Conservation (phyloP, 1,140 invertebrate genomes). For the Musca vetustissima region DNA sequence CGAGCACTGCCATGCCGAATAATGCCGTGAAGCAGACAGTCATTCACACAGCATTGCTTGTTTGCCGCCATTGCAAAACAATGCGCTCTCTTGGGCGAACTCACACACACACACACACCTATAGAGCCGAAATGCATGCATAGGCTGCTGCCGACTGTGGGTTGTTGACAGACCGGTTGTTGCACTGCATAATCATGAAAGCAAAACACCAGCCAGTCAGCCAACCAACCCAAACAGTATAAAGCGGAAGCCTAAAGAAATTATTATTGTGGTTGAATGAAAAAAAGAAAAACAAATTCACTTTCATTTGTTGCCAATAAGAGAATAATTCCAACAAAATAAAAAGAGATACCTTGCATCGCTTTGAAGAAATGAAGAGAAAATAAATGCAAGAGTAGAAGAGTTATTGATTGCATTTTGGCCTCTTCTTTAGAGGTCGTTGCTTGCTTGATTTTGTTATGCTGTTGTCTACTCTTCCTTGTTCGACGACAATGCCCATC, state of each 20-base stretch:
- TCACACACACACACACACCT: not conserved
- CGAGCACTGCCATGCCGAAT: not conserved
- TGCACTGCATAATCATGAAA: conserved; percentile 10
- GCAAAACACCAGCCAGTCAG: not conserved
- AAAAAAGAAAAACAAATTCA: conserved; percentile 15
- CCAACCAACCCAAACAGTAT: no score
- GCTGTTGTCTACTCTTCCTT: not conserved
- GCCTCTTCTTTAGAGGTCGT: conserved; percentile 28
- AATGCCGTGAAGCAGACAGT: no score
- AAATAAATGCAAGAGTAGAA: not conserved
- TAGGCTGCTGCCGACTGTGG: no score
- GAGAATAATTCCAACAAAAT: not conserved
- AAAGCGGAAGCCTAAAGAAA: no score
- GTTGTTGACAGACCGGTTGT: conserved; percentile 3
- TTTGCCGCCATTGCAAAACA: no score
- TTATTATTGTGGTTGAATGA: no score
- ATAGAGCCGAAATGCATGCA: no score
- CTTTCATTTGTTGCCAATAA: conserved; percentile 9
- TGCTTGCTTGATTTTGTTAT: conserved; percentile 28
- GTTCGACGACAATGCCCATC: not conserved
- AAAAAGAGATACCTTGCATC: no score
- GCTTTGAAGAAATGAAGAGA: no score
- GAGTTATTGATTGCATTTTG: not conserved
- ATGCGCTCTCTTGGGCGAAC: no score
- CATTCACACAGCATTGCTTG: no score